Conservation (phyloP, 2,113 vertebrate genomes). For the Pelobates fuscus region DNA sequence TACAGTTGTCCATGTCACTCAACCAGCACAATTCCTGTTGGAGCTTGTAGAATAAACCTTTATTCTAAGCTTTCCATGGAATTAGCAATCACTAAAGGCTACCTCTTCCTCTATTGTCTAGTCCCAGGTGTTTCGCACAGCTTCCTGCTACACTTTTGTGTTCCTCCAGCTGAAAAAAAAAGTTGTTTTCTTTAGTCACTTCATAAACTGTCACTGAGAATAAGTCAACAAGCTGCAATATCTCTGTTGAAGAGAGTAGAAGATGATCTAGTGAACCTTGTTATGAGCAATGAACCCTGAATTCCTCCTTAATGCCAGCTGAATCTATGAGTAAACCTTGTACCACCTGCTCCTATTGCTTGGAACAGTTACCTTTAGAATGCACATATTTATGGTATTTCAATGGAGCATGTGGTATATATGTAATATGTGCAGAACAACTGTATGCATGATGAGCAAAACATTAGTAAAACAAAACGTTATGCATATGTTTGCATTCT, state of each 20-base stretch:
- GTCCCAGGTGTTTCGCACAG: constrained; percentile 19
- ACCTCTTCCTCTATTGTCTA: constrained; percentile 14
- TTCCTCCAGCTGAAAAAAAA: constrained; percentile 1
- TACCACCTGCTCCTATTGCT: background rate
- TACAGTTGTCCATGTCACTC: background rate
- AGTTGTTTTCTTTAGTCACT: constrained; percentile 28
- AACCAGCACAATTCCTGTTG: constrained; percentile 6
- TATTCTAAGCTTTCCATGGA: background rate
- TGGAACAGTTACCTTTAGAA: background rate
- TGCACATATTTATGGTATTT: background rate
- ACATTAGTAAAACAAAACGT: too few species aligned
- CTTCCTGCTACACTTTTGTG: constrained; percentile 13
- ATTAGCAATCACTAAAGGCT: constrained; percentile 14
- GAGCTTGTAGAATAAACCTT: constrained; percentile 10
- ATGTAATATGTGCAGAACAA: background rate
- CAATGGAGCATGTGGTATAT: background rate
- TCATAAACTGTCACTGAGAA: constrained; percentile 8
- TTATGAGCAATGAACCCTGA: background rate
- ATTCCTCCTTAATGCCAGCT: background rate
- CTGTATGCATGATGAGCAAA: too few species aligned
- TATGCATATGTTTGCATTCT: too few species aligned
- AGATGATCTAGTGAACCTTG: background rate
- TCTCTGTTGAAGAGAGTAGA: background rate
- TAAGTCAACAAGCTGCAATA: constrained; percentile 11
- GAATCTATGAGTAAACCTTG: background rate